Base-by-base conservation (phyloP, 1,140 invertebrate species). In the Pseudomyrmex dendroicus region DNA sequence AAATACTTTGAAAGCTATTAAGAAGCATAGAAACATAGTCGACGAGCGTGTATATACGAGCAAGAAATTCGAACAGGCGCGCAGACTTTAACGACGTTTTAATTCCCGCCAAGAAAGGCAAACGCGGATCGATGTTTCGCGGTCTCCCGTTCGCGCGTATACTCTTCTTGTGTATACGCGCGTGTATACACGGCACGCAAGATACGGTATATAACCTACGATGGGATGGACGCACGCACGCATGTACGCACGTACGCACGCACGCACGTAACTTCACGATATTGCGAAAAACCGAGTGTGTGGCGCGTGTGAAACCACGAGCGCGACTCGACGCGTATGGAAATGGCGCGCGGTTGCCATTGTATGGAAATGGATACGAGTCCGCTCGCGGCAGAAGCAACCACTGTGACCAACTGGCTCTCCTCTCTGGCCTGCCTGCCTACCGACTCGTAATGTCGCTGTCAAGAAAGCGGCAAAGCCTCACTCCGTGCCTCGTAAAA, bases 331-430 rank as follows among this genome's bases (percentile, higher is more conserved):
- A 90, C 87, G 89, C 84, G 90, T 93, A 94, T 94, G 92, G 92
- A 93, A 94, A 94, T 94, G 91, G 89, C 87, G 80, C 52, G 84
- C 86, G 67, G 78, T 54, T 82, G 62, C 78, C 68, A 90, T 90
- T 90, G 89, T 90, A 91, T 91, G 91, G 89, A 90, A 91, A 90
- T 86, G 86, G 73, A 86, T 85, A 82, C 73, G 87, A 89, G 85
- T 76, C 56, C 87, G 86, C 76, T 87, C 89, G 76, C 76, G 83
- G 87, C 86, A 86, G 89, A 91, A 84, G 90, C 92, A 93, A 90
- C 90, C 91, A 92, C 90, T 93, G 92, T 93, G 92, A 92, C 91
- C 92, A 90, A 91, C 91, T 86, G 88, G 77, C 86, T 88, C 83
- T 83, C 73, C 84, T 85, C 83, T 82, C 70, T 46, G 46, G 56